Evolutionary conservation across 2,888 invertebrate genomes (phyloP).

Genomic region (Hyles lineata): DNA sequence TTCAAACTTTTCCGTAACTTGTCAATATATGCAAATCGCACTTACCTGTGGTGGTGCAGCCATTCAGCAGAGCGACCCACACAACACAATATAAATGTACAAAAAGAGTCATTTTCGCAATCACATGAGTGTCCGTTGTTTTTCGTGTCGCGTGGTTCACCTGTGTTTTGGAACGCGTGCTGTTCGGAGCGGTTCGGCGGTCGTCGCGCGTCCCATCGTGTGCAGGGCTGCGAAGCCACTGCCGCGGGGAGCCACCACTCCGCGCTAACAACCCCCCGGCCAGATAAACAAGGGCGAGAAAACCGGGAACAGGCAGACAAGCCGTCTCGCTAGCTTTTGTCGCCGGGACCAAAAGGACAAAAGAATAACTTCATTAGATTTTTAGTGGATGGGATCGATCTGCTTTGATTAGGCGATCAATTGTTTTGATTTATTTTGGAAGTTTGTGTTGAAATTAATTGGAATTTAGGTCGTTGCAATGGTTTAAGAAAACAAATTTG

Average conservation of each 20-base stretch:
- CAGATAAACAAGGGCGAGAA: slow-evolving; percentile 82
- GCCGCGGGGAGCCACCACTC: slow-evolving; percentile 73
- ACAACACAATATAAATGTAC: slow-evolving; percentile 81
- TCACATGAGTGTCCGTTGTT: slow-evolving; percentile 56
- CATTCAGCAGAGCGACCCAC: slow-evolving; percentile 74
- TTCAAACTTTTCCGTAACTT: slow-evolving; percentile 49
- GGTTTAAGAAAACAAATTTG: too few species aligned
- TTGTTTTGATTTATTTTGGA: neutral
- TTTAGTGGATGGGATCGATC: slow-evolving; percentile 46
- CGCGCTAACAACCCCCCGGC: slow-evolving; percentile 71
- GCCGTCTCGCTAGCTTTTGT: slow-evolving; percentile 81
- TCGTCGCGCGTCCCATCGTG: slow-evolving; percentile 75
- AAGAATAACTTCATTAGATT: slow-evolving; percentile 68
- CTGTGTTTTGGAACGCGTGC: slow-evolving; percentile 65
- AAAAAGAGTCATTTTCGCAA: slow-evolving; percentile 79
- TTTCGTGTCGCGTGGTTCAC: slow-evolving; percentile 62
- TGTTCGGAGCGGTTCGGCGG: slow-evolving; percentile 53
- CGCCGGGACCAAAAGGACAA: slow-evolving; percentile 74
- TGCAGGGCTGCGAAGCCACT: slow-evolving; percentile 69
- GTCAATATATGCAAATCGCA: slow-evolving; percentile 76
- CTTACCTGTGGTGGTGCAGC: slow-evolving; percentile 79
- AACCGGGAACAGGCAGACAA: slow-evolving; percentile 81
- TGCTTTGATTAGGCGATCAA: neutral
- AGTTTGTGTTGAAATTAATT: neutral
- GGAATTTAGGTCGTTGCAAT: neutral